These are phyloP conservation scores for Agelastica alni DNA, from an alignment of 2,888 invertebrate genomes.

Conservation along the genomic window DNA sequence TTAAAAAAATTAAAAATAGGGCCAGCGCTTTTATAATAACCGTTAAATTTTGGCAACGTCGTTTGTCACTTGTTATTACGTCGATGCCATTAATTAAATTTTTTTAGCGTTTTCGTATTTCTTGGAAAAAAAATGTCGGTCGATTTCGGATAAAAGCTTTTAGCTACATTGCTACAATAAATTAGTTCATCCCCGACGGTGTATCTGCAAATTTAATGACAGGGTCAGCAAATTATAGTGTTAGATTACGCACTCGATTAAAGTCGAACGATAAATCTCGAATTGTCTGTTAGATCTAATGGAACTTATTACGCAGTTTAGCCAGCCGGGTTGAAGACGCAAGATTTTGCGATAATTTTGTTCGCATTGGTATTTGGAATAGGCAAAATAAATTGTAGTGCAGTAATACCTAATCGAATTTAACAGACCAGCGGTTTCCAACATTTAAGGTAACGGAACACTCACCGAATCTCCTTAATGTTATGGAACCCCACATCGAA, in stretches of 20 bases:
- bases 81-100: not conserved
- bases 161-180: slow-evolving; percentile 1
- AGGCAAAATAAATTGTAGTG: no score
- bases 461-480: no score
- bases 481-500: no score
- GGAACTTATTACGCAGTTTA: slow-evolving; percentile 1
- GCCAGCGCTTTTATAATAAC: no score
- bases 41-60: no score
- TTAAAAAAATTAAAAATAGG: no score
- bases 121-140: not conserved
- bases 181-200: not conserved
- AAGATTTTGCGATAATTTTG: not conserved
- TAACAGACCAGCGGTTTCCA: no score
- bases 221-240: slow-evolving; percentile 9
- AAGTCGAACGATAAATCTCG: slow-evolving; percentile 7
- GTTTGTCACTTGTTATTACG: no score
- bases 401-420: not conserved
- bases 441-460: no score
- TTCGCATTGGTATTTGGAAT: no score
- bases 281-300: slow-evolving; percentile 5
- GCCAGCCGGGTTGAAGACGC: not conserved
- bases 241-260: slow-evolving; percentile 13
- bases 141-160: slow-evolving; percentile 7
- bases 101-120: not conserved
- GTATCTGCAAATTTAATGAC: slow-evolving; percentile 10